Evolutionary conservation across 2,888 invertebrate genomes (phyloP), one percentile per base, ranked within the genome.

Genomic region (Ichneumon xanthorius): DNA sequence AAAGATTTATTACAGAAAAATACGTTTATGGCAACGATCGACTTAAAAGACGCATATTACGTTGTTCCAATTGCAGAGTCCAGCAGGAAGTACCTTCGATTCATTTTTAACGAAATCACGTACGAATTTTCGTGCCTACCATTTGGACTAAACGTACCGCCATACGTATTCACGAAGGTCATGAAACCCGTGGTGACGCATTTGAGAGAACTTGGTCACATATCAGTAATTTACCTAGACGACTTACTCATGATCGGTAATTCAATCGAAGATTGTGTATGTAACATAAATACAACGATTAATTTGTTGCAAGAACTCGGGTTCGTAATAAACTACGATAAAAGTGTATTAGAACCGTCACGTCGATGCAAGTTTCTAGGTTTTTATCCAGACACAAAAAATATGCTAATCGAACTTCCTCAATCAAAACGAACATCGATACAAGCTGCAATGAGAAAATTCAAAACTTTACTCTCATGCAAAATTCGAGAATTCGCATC

Each of bases 401-500:
- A 79, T 14, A 79, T 82, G 82, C 22, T 70, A 11, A 79, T 85
- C 2, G 85, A 85, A 63, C 53, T 70, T 22, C 78, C 85, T 7
- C 50, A 75, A 0, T 53, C 79, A 3, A 71, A 85, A 37, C 63
- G 63, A 45, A 26, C 16, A 1, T 63, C 53, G 5, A 30, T 77
- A 3, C 55, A 11, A 11, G 4, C 58, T 22, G 68, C 58, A 45
- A 16, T 82, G n/a, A n/a, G 55, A 11, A 82, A 71, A 48, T 65
- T 76, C 30, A 40, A 14, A 1, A 55, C 22, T 19, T 30, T 11
- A 19, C 63, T 26, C 14, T 50, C 11, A 2, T 77, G 73, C 50
- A 78, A 75, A 37, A 84, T 84, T 55, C 55, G 79, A 14, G 78
- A 82, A 6, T 86, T 86, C 55, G 68, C 86, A 22, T 72, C 72